A percentile compares a stretch with the other conserved stretches of the same genome.
phyloP scores from a whole-genome alignment of 2,113 vertebrate genomes.

The Tachysurus vachellii region DNA sequence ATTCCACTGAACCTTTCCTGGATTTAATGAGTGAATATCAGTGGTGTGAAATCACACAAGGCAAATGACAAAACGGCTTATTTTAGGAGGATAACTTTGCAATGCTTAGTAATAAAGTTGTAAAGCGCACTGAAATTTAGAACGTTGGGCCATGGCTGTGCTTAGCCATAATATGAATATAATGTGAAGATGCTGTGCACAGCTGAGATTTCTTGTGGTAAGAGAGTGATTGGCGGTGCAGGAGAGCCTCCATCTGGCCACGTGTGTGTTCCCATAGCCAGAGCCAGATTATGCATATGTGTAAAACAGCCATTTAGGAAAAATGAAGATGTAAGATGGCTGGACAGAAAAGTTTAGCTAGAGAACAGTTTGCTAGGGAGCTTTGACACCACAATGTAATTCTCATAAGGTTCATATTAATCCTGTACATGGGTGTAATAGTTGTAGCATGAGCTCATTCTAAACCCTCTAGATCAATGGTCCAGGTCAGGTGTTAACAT shows the following conservation, averaged over 20 bases:
- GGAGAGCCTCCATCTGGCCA: constrained; percentile 43
- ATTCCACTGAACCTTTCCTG: constrained; percentile 55
- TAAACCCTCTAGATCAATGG: not conserved
- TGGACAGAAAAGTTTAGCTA: constrained; percentile 73
- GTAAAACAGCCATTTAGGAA: not conserved
- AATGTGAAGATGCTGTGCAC: constrained; percentile 9
- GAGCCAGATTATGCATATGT: constrained; percentile 85
- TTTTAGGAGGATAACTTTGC: not conserved
- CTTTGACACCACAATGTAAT: not conserved
- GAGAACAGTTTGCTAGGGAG: not conserved
- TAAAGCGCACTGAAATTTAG: not conserved
- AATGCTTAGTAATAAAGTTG: no score
- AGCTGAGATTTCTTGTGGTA: not conserved
- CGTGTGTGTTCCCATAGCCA: constrained; percentile 75
- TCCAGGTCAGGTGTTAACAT: not conserved
- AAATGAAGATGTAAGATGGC: constrained; percentile 76
- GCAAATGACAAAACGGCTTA: not conserved
- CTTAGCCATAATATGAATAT: not conserved
- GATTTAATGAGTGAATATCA: constrained; percentile 77
- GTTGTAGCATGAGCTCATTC: not conserved
- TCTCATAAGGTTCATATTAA: not conserved
- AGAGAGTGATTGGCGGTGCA: constrained; percentile 1
- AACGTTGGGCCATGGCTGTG: not conserved
- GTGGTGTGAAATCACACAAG: constrained; percentile 55
- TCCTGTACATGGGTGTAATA: not conserved